These are phyloP conservation scores for Sinhomidia bicolor DNA, from an alignment of 2,888 invertebrate species.

Conservation along the genomic window DNA sequence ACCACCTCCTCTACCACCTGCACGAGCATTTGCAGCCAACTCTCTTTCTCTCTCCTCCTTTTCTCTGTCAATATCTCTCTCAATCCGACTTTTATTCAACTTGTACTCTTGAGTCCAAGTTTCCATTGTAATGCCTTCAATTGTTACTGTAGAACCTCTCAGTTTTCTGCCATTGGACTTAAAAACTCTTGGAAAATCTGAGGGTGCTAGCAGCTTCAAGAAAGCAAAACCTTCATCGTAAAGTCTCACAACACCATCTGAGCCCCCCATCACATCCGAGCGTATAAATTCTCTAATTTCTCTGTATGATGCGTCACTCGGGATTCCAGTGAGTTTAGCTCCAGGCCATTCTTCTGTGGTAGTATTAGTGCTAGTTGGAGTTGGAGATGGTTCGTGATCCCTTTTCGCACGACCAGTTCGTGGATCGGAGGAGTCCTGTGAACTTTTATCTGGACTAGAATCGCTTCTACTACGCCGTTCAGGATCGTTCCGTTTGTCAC, in stretches of 20 bases:
- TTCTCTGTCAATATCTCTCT: slow-evolving; percentile 76
- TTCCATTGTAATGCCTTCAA: slow-evolving; percentile 76
- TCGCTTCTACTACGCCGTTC: slow-evolving; percentile 69
- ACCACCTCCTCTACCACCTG: slow-evolving; percentile 45
- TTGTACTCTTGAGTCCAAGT: slow-evolving; percentile 74
- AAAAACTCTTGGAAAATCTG: slow-evolving; percentile 76
- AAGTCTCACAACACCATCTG: slow-evolving; percentile 78
- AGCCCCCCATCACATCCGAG: slow-evolving; percentile 78
- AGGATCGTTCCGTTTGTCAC: slow-evolving; percentile 66
- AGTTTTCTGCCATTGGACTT: slow-evolving; percentile 76
- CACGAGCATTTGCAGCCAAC: slow-evolving; percentile 64
- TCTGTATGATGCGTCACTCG: slow-evolving; percentile 78
- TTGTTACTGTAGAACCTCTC: slow-evolving; percentile 67
- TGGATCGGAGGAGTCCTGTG: slow-evolving; percentile 39
- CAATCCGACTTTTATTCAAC: slow-evolving; percentile 71
- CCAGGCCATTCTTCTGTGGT: slow-evolving; percentile 76
- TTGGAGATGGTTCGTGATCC: slow-evolving; percentile 72
- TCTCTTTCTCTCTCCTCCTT: slow-evolving; percentile 76
- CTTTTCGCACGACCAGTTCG: slow-evolving; percentile 53
- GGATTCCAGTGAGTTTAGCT: slow-evolving; percentile 75
- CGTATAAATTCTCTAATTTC: slow-evolving; percentile 78
- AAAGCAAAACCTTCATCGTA: slow-evolving; percentile 78
- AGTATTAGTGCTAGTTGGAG: slow-evolving; percentile 67
- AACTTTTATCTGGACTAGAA: slow-evolving; percentile 73
- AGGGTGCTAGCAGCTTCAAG: slow-evolving; percentile 74